A percentile compares a stretch with the other conserved stretches of the same genome.
These are phyloP conservation scores for Drosophila eohydei DNA, from an alignment of 2,888 invertebrate genomes.

Conservation along the genomic window DNA sequence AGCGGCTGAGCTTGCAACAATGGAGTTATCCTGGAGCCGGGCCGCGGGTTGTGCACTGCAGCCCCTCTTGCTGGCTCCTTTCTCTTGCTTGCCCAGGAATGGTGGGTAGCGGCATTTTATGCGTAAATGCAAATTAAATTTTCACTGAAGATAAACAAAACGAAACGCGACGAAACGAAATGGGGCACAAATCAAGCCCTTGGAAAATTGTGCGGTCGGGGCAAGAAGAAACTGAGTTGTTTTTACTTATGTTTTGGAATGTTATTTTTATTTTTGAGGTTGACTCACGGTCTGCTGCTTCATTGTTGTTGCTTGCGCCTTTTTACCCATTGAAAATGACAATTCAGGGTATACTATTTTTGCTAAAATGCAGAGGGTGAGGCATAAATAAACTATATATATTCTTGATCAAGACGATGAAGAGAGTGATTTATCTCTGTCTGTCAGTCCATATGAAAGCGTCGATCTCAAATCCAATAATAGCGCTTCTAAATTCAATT, in stretches of 20 bases:
- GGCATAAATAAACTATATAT: too few species aligned
- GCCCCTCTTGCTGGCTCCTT: neutral
- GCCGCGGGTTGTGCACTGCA: neutral
- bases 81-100: neutral
- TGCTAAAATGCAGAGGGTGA: too few species aligned
- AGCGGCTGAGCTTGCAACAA: slow-evolving; percentile 14
- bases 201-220: slow-evolving; percentile 38
- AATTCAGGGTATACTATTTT: too few species aligned
- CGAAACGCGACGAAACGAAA: slow-evolving; percentile 41
- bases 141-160: slow-evolving; percentile 50
- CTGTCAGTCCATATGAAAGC: too few species aligned
- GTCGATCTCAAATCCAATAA: too few species aligned
- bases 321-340: neutral
- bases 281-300: slow-evolving; percentile 24
- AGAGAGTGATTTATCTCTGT: too few species aligned
- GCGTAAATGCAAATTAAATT: slow-evolving; percentile 78
- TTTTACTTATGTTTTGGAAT: slow-evolving; percentile 36
- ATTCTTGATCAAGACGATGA: too few species aligned
- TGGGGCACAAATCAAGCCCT: slow-evolving; percentile 52
- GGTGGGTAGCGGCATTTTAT: slow-evolving; percentile 60
- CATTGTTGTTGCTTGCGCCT: slow-evolving; percentile 33
- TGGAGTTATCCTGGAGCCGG: slow-evolving; percentile 29
- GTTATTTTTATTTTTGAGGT: slow-evolving; percentile 26
- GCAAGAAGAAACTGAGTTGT: slow-evolving; percentile 20
- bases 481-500: too few species aligned